These are phyloP conservation scores for Agrotis puta DNA, from an alignment of 2,888 invertebrate genomes.

Conservation along the genomic window DNA sequence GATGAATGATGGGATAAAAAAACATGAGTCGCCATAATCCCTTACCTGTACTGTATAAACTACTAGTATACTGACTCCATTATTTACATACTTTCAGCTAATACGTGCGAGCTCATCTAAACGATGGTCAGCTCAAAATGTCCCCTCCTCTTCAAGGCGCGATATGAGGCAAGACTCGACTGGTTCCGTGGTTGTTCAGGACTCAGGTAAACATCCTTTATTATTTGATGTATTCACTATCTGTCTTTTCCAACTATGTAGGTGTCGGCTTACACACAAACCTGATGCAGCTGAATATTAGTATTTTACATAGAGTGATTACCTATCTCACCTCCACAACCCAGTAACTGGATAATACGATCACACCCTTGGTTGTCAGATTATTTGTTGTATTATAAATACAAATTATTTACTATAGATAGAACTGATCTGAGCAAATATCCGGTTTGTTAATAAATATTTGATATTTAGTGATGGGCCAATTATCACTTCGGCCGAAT, in stretches of 20 bases:
- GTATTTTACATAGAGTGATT: too few relatives aligned
- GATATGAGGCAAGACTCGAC: slow-evolving; percentile 90
- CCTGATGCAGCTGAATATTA: too few relatives aligned
- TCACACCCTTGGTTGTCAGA: background rate
- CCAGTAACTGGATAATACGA: background rate
- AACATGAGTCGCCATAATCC: too few relatives aligned
- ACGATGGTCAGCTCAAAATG: slow-evolving; percentile 75
- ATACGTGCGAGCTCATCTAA: slow-evolving; percentile 91
- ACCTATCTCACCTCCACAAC: background rate
- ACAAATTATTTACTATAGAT: background rate
- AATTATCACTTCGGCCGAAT: too few relatives aligned
- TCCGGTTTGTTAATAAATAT: too few relatives aligned
- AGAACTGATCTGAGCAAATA: background rate
- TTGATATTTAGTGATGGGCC: too few relatives aligned
- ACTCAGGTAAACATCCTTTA: slow-evolving; percentile 78
- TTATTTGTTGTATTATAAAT: too few relatives aligned
- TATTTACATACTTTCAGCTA: slow-evolving; percentile 83
- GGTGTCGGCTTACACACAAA: background rate
- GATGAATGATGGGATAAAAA: background rate
- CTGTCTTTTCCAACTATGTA: background rate
- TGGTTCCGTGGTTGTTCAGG: slow-evolving; percentile 91
- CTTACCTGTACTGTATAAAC: too few relatives aligned
- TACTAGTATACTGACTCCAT: slow-evolving; percentile 7
- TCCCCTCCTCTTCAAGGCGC: slow-evolving; percentile 73
- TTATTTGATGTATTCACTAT: background rate